Evolutionary conservation across 2,113 vertebrate species (phyloP).

Genomic region (Mesoclemmys tuberculata): DNA sequence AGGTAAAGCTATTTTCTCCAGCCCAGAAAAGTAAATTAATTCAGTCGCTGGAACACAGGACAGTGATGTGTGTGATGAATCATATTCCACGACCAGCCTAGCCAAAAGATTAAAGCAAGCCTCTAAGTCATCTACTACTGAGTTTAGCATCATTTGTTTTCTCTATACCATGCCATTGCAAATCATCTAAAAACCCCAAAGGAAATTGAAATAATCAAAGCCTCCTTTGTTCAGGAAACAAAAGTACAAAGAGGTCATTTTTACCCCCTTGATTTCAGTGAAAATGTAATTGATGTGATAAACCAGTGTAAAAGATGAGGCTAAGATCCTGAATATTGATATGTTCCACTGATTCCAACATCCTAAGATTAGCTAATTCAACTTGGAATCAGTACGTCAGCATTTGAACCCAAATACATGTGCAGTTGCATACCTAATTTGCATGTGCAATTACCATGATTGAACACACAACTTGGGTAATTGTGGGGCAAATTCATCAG

Average conservation of each 20-base stretch:
- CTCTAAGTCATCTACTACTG: slow-evolving; percentile 22
- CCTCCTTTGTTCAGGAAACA: slow-evolving; percentile 12
- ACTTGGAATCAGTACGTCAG: rapidly evolving
- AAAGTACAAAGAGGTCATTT: slow-evolving; percentile 26
- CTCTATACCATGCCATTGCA: not conserved
- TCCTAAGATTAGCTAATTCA: not conserved
- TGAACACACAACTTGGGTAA: not conserved
- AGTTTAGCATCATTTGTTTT: slow-evolving; percentile 1
- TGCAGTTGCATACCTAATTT: not conserved
- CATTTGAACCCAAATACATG: not conserved
- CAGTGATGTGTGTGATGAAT: not conserved
- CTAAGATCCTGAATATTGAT: not conserved
- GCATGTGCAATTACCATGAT: not conserved
- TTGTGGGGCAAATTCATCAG: not conserved
- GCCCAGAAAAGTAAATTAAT: slow-evolving; percentile 29
- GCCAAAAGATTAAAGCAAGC: slow-evolving; percentile 5
- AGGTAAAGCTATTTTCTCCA: slow-evolving; percentile 40
- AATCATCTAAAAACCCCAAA: not conserved
- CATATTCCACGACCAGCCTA: not conserved
- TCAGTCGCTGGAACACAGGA: slow-evolving; percentile 36
- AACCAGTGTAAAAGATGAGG: not conserved
- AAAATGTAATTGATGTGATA: not conserved
- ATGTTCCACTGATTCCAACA: not conserved
- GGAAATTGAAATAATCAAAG: not conserved
- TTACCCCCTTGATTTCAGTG: not conserved